phyloP scores from a whole-genome alignment of 2,113 vertebrate genomes.

The Chaetorhynchus papuensis region DNA sequence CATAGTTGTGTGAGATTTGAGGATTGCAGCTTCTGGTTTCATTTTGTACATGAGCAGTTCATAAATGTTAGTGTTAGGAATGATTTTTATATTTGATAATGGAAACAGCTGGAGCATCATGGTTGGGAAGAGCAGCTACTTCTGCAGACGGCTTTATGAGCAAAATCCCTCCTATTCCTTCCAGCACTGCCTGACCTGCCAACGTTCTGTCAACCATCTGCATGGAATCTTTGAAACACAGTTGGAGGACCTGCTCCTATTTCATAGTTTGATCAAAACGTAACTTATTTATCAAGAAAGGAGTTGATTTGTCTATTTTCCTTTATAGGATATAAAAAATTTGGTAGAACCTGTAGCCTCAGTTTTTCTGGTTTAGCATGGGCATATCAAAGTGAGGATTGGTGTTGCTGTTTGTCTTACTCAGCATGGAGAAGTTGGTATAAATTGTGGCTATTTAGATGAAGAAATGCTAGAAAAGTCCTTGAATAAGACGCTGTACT shows the following conservation, averaged over 20 bases:
- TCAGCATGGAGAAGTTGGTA: background rate
- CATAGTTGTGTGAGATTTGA: background rate
- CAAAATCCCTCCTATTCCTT: background rate
- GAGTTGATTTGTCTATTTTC: background rate
- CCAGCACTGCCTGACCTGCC: background rate
- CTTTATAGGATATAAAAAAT: background rate
- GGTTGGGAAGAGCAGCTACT: background rate
- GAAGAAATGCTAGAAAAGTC: conserved; percentile 41
- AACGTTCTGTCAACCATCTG: background rate
- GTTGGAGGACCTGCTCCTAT: background rate
- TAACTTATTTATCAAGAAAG: background rate
- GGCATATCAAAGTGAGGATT: background rate
- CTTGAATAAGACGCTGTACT: background rate
- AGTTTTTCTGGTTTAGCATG: background rate
- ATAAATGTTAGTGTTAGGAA: background rate
- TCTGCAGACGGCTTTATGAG: background rate
- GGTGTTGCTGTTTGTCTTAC: background rate
- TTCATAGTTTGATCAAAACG: background rate
- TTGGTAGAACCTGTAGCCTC: background rate
- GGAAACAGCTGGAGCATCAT: background rate
- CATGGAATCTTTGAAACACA: rapidly evolving
- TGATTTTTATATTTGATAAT: background rate
- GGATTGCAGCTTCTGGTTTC: background rate
- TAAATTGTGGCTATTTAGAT: background rate
- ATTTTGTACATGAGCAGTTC: background rate